phyloP scores from a whole-genome alignment of 2,888 invertebrate genomes.

The Rotaria socialis region DNA sequence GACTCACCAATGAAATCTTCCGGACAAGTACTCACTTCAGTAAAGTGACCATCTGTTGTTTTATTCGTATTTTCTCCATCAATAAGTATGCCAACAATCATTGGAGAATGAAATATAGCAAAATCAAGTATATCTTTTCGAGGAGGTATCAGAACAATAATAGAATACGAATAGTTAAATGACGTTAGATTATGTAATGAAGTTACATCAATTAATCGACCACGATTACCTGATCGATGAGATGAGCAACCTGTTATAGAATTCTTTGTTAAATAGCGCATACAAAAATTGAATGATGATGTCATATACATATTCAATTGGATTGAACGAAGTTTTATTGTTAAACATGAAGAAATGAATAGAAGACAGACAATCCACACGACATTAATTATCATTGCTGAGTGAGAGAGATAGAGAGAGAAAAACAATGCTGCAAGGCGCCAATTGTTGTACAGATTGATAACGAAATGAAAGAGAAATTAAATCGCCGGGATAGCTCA shows the following conservation, averaged over 20 bases:
- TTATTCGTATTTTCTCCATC: background rate
- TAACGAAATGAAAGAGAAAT: background rate
- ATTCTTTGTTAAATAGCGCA: background rate
- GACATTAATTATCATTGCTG: too few species aligned
- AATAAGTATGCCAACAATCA: background rate
- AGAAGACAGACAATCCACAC: background rate
- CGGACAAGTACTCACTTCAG: background rate
- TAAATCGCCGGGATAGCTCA: conserved; percentile 10
- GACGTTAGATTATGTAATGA: background rate
- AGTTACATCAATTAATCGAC: background rate
- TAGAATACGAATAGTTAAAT: background rate
- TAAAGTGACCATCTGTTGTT: background rate
- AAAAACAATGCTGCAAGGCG: background rate
- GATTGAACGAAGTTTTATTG: background rate
- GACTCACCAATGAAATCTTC: background rate
- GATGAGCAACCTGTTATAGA: background rate
- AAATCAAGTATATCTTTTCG: background rate
- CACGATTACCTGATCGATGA: background rate
- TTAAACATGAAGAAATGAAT: background rate
- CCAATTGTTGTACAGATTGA: background rate
- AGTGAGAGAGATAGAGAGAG: too few species aligned
- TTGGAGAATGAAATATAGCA: background rate
- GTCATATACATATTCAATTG: conserved; percentile 15
- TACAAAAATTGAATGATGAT: conserved; percentile 14
- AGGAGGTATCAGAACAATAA: background rate